These are phyloP conservation scores for Conger conger DNA, from an alignment of 2,113 vertebrate genomes.

Conservation along the genomic window DNA sequence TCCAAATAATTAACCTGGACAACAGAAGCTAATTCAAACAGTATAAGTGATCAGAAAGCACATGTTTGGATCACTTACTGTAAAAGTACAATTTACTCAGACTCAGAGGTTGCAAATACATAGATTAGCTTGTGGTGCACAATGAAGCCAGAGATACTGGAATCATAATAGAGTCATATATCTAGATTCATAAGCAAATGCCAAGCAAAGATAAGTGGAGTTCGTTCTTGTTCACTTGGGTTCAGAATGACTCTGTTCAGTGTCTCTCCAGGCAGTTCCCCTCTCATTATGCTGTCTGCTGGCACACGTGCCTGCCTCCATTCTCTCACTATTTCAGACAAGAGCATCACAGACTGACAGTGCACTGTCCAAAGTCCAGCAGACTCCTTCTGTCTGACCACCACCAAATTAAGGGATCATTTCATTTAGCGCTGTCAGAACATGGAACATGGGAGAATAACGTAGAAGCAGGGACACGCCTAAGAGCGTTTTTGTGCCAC, in stretches of 20 bases:
- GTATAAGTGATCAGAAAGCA: neutral
- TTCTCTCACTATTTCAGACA: neutral
- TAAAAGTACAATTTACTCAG: neutral
- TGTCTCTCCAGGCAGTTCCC: neutral
- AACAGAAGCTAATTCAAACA: neutral
- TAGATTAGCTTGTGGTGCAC: neutral
- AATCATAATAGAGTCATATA: neutral
- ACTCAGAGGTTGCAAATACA: neutral
- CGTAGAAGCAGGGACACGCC: neutral
- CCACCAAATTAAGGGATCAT: neutral
- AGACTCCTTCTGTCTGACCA: neutral
- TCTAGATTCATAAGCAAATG: neutral
- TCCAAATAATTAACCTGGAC: neutral
- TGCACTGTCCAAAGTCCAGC: neutral
- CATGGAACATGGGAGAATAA: neutral
- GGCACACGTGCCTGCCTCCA: neutral
- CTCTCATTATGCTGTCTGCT: neutral
- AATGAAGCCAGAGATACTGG: neutral
- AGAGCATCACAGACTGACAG: conserved; percentile 3
- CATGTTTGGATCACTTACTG: neutral
- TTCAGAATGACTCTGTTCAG: neutral
- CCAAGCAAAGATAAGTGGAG: neutral
- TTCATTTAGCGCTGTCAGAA: neutral
- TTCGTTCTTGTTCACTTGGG: neutral
- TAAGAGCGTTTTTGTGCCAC: neutral